Evolutionary conservation across 2,113 vertebrate species (phyloP), one percentile per base, ranked within the genome.

Genomic region (Zosterops lateralis): DNA sequence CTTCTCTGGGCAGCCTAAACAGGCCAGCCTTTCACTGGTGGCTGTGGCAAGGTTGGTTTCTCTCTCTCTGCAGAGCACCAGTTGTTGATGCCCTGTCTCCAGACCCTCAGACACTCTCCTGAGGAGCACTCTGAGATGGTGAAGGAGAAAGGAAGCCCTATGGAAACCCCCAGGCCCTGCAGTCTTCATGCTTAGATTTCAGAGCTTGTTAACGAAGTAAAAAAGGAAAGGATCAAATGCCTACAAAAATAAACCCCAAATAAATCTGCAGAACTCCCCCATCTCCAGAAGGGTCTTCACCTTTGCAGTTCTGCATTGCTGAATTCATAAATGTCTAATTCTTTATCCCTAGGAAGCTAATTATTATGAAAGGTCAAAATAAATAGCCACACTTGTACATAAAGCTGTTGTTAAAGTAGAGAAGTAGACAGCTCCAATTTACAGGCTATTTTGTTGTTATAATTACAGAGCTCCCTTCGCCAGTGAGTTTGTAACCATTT

Each of bases 351-450:
- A 84, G 79, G 87, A 96, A 81, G 90, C 95, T 96, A 94, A 97
- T 97, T 94, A 97, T 89, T 68, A 96, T 75, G 66, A 91, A 95
- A 93, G 96, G 96, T 96, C 95, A 93, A 94, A 95, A 97, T 93
- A 95, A 96, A 90, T 78, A 86, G 94, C 93, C 65, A 20, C 70
- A 54, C 25, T 84, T 87, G 80, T 74, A 93, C 78, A 50, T 91
- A 95, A 94, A 95, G 84, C 75, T 45, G 58, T 48, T 92, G 84
- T 57, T 68, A 93, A 95, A 94, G 89, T 58, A 77, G 83, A 94
- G 95, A 92, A 94, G 86, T 60, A 95, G 93, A 91, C 82, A 87
- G 70, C 64, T 94, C 94, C 84, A 92, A 95, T 95, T 93, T 96
- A 90, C 77, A 93, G 85, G 92, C 89, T 87, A 70, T 96, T 96